Evolutionary conservation across 2,888 invertebrate genomes (phyloP).

Genomic region (Lycophotia porphyrea): DNA sequence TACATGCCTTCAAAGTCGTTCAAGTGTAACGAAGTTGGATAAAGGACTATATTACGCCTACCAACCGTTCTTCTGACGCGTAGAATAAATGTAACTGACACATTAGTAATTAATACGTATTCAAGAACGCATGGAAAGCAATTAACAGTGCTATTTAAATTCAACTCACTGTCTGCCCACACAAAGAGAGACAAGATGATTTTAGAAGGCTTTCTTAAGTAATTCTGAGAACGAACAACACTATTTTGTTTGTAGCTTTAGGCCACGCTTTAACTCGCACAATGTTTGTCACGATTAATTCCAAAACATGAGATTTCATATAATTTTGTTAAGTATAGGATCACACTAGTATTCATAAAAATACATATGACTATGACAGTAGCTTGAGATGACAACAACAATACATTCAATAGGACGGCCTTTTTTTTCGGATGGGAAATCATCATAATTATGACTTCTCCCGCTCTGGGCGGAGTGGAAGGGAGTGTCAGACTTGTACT

Average conservation of each 20-base stretch:
- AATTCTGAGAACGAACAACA: slow-evolving; percentile 27
- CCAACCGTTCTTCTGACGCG: background rate
- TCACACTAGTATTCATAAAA: background rate
- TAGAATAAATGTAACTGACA: slow-evolving; percentile 43
- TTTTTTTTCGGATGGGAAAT: too few species aligned
- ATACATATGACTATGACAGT: too few species aligned
- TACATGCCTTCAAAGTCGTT: slow-evolving; percentile 2
- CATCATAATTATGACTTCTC: too few species aligned
- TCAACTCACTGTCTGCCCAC: slow-evolving; percentile 44
- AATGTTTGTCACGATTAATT: background rate
- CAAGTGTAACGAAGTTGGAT: slow-evolving; percentile 3
- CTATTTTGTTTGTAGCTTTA: background rate
- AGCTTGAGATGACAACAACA: background rate
- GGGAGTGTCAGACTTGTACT: too few species aligned
- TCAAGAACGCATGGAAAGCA: slow-evolving; percentile 42
- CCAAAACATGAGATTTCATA: background rate
- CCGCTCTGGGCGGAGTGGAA: too few species aligned
- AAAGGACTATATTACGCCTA: slow-evolving; percentile 3
- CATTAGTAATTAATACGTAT: slow-evolving; percentile 58
- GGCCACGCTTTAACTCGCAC: background rate
- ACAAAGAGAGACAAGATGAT: slow-evolving; percentile 38
- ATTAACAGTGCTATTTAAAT: slow-evolving; percentile 52
- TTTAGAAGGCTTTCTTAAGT: slow-evolving; percentile 37
- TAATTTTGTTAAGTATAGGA: background rate
- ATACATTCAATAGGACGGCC: background rate